Conservation (phyloP, 1,140 invertebrate genomes). For the Calliphora vicina region DNA sequence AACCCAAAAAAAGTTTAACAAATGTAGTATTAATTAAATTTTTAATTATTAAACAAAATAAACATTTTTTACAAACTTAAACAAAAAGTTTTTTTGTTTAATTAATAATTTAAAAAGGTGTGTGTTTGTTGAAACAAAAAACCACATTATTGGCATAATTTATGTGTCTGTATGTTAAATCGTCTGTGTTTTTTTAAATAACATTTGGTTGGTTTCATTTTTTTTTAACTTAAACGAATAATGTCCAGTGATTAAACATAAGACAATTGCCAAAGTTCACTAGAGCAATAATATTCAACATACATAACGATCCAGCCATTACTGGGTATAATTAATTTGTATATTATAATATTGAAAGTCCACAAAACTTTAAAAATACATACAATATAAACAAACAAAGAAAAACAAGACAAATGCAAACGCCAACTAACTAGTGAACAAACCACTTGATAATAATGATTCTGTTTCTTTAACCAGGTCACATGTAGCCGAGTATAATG, state of each 20-base stretch:
- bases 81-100: too few relatives aligned
- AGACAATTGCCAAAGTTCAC: slow-evolving; percentile 12
- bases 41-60: too few relatives aligned
- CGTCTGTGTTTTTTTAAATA: background rate
- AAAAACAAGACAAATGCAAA: too few relatives aligned
- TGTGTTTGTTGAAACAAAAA: background rate
- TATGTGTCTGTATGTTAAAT: background rate
- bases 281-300: background rate
- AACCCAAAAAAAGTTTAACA: too few relatives aligned
- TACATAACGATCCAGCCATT: background rate
- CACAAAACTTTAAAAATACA: background rate
- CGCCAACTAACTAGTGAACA: too few relatives aligned
- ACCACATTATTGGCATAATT: background rate
- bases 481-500: background rate
- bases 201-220: background rate
- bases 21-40: too few relatives aligned
- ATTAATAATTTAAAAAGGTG: background rate
- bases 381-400: background rate
- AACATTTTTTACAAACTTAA: background rate
- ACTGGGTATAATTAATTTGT: background rate
- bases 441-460: background rate
- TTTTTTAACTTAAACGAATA: background rate
- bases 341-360: background rate
- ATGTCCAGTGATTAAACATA: background rate
- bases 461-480: slow-evolving; percentile 2